phyloP scores from a whole-genome alignment of 2,888 invertebrate species.

The Spialia ferax region DNA sequence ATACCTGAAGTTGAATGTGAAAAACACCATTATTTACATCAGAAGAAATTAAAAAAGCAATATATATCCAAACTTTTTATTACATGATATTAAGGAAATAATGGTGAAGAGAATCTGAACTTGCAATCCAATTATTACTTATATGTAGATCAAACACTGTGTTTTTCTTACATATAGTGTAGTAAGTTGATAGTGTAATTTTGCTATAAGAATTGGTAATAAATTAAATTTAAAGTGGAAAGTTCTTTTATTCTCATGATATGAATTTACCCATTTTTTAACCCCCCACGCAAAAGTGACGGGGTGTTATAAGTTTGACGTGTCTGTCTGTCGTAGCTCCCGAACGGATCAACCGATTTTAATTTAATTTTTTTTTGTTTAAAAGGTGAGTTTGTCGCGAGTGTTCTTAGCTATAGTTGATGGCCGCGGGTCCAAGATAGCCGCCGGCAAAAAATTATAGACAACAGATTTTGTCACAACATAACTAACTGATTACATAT shows the following conservation, averaged over 20 bases:
- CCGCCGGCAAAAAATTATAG: too few relatives aligned
- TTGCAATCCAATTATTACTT: conserved; percentile 33
- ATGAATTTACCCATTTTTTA: neutral
- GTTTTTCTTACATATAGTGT: conserved; percentile 53
- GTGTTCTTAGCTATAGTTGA: too few relatives aligned
- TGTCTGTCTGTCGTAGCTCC: too few relatives aligned
- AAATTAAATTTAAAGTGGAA: conserved; percentile 71
- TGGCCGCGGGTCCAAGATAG: too few relatives aligned
- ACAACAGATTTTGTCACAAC: too few relatives aligned
- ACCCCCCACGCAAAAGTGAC: too few relatives aligned
- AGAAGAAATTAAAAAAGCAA: conserved; percentile 9
- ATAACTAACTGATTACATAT: too few relatives aligned
- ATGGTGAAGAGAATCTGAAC: conserved; percentile 26
- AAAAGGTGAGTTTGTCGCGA: too few relatives aligned
- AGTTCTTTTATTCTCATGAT: conserved; percentile 30
- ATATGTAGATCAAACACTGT: conserved; percentile 54
- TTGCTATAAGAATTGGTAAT: conserved; percentile 74
- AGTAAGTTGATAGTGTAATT: conserved; percentile 70
- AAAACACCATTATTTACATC: conserved; percentile 10
- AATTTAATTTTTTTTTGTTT: too few relatives aligned
- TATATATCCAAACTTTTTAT: conserved; percentile 32
- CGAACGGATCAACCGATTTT: too few relatives aligned
- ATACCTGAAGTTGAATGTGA: conserved; percentile 1
- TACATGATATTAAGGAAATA: conserved; percentile 16
- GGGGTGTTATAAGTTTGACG: too few relatives aligned